A percentile compares a stretch with the other conserved stretches of the same genome.
These are phyloP conservation scores for Orthosia incerta DNA, from an alignment of 2,888 invertebrate genomes.

Conservation along the genomic window DNA sequence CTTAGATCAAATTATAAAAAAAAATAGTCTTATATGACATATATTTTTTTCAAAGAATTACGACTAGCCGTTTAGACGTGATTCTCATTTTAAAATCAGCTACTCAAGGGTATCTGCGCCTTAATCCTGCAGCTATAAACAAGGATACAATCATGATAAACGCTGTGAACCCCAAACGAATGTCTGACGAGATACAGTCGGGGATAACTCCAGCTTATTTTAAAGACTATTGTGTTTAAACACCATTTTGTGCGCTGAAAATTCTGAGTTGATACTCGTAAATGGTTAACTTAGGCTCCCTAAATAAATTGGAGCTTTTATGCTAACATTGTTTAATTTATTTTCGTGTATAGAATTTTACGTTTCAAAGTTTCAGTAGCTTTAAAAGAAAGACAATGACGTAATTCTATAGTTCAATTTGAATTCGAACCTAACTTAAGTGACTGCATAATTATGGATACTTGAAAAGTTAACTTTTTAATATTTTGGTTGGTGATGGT, in stretches of 20 bases:
- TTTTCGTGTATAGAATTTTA: not conserved
- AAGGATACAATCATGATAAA: constrained; percentile 50
- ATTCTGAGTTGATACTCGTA: not conserved
- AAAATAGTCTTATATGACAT: too few species aligned
- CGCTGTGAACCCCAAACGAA: constrained; percentile 31
- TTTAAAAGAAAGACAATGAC: not conserved
- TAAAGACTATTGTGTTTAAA: constrained; percentile 1
- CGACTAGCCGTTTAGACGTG: too few species aligned
- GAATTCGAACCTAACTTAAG: too few species aligned
- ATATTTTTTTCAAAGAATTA: too few species aligned
- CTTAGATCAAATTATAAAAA: too few species aligned
- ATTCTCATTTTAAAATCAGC: too few species aligned
- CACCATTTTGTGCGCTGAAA: constrained; percentile 4
- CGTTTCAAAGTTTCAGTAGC: not conserved
- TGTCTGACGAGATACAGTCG: constrained; percentile 21
- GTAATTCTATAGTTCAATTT: too few species aligned
- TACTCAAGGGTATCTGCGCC: too few species aligned
- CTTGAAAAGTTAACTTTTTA: too few species aligned
- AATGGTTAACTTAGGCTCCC: not conserved
- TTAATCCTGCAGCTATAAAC: constrained; percentile 56
- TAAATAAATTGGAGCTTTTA: not conserved
- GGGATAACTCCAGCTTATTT: constrained; percentile 24
- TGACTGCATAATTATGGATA: too few species aligned
- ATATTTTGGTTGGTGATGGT: too few species aligned
- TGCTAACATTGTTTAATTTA: too few species aligned